These are phyloP conservation scores for Allolobophora icterica DNA, from an alignment of 2,888 invertebrate species.

Conservation along the genomic window DNA sequence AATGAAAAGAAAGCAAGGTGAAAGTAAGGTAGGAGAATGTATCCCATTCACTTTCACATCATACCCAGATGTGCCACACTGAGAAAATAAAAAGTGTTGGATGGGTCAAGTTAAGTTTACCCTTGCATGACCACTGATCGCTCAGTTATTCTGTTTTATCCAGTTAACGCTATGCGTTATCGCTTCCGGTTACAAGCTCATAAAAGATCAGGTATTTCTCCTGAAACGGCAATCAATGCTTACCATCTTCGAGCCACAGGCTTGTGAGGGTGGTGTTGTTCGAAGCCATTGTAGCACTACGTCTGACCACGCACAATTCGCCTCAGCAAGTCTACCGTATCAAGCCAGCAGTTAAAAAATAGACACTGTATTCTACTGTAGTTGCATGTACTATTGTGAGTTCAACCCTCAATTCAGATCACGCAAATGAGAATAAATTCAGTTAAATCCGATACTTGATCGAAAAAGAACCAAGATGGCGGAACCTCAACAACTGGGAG, in stretches of 20 bases:
- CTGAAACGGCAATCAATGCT: background rate
- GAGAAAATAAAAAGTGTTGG: background rate
- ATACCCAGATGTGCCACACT: background rate
- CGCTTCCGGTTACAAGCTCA: background rate
- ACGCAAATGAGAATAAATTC: background rate
- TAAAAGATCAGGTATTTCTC: background rate
- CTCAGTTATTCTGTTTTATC: background rate
- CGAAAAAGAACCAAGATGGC: background rate
- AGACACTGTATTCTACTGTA: background rate
- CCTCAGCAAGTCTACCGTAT: background rate
- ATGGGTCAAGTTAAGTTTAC: background rate
- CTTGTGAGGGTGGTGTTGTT: conserved; percentile 23
- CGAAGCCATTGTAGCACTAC: conserved; percentile 18
- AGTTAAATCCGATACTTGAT: background rate
- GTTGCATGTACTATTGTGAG: background rate
- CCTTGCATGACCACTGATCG: background rate
- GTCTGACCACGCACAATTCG: background rate
- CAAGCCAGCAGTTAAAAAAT: background rate
- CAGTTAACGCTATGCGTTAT: background rate
- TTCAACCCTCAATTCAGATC: background rate
- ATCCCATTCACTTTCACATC: too few species aligned
- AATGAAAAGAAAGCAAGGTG: too few species aligned
- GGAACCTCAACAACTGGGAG: background rate
- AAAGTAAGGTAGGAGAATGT: too few species aligned
- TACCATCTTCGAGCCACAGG: conserved; percentile 6